Base-by-base conservation (phyloP, 2,888 invertebrate species). In the Agrotis exclamationis region DNA sequence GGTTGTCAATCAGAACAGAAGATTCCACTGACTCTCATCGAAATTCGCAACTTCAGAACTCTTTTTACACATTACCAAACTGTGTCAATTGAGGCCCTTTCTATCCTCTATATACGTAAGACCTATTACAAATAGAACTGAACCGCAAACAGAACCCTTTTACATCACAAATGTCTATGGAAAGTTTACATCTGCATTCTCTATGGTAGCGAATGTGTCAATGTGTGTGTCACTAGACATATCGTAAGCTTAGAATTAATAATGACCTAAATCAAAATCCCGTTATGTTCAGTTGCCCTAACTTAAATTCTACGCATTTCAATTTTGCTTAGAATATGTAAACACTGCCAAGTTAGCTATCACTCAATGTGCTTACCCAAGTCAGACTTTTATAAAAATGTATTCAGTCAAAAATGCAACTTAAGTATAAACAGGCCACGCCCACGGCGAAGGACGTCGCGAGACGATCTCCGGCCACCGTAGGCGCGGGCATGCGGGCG, bases 71-170 rank as follows among this genome's bases (percentile, higher is more conserved):
- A 47, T 4, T 22, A 28, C 47, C 9, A 58, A 64, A 53, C 20
- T 45, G 22, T 22, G 28, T 62, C 24, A 28, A 39, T 39, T 28
- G 28, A 11, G 18, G 13, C 11, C 11, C 16, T 45, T 22, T 33
- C 4, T n/a, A 22, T 53, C 44, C 0, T n/a, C n/a, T 33, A 73
- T 13, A n/a, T n/a, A 47, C 28, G 6, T 14, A 39, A 65, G 5
- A 6, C 24, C 13, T 74, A 53, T 48, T 9, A 74, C 58, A 18
- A 54, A 73, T 64, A 57, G 13, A 58, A 51, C 44, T 22, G 14
- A 24, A 63, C 50, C 28, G 45, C 51, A 72, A 62, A 72, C 47
- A 59, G 20, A 44, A 73, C 22, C 54, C 44, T 44, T 75, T 74
- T 14, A 54, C 28, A 28, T 45, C 47, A 39, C 39, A 47, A 39